Evolutionary conservation across 2,113 vertebrate genomes (phyloP).

Genomic region (Laterallus jamaicensis): DNA sequence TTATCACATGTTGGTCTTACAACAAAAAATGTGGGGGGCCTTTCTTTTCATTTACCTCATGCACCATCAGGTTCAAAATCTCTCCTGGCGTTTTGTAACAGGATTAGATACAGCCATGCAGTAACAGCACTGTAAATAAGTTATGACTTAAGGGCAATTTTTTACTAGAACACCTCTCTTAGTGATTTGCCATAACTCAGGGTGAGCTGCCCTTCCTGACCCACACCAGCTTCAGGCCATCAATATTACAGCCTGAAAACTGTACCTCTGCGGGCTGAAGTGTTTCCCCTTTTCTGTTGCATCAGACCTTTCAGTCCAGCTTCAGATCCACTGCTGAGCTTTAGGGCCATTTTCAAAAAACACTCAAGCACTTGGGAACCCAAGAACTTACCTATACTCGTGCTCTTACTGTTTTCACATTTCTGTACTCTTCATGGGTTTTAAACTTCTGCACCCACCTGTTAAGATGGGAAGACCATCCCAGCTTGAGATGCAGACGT

Average conservation of each 20-base stretch:
- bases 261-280: not conserved
- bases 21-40: not conserved
- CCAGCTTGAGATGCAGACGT: rapidly evolving
- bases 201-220: not conserved
- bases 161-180: not conserved
- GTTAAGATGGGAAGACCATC: not conserved
- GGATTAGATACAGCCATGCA: not conserved
- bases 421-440: not conserved
- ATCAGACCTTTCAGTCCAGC: not conserved
- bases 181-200: not conserved
- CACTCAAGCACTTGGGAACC: not conserved
- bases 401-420: not conserved
- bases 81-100: not conserved
- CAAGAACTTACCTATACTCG: not conserved
- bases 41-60: not conserved
- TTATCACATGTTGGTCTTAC: rapidly evolving
- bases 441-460: not conserved
- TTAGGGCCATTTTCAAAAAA: not conserved
- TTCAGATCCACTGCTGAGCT: not conserved
- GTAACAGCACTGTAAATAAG: not conserved
- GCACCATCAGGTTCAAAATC: not conserved
- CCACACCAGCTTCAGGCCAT: rapidly evolving
- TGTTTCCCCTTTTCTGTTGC: not conserved
- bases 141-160: not conserved
- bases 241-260: not conserved